phyloP scores from a whole-genome alignment of 2,797 vertebrate genomes.

The Eurystomus glaucurus region DNA sequence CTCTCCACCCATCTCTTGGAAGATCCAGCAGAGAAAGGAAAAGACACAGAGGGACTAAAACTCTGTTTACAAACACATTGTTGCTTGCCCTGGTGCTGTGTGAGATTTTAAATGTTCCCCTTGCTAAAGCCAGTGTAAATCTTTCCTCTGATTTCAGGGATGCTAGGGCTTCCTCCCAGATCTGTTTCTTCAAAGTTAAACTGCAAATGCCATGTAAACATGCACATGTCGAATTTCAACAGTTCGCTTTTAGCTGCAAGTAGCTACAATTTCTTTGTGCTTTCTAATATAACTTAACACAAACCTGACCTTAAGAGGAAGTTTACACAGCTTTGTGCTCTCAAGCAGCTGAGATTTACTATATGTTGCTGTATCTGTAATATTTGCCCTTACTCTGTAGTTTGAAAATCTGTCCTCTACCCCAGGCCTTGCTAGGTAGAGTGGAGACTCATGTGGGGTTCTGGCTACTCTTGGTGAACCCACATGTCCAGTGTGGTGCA shows the following conservation, averaged over 20 bases:
- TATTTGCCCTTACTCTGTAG: slow-evolving; percentile 37
- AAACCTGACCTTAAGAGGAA: slow-evolving; percentile 72
- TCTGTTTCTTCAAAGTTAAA: not conserved
- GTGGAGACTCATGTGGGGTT: not conserved
- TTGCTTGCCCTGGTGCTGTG: not conserved
- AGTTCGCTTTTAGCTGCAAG: slow-evolving; percentile 8
- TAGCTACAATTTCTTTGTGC: slow-evolving; percentile 40
- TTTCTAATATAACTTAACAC: slow-evolving; percentile 60
- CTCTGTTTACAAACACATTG: not conserved
- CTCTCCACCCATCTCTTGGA: not conserved
- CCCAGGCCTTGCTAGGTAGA: not conserved
- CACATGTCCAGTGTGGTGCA: not conserved
- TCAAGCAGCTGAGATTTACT: slow-evolving; percentile 51
- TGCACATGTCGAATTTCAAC: not conserved
- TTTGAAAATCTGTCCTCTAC: not conserved
- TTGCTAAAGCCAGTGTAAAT: not conserved
- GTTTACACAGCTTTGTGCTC: slow-evolving; percentile 70
- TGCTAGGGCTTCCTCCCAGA: not conserved
- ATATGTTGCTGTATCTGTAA: slow-evolving; percentile 39
- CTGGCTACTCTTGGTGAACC: not conserved
- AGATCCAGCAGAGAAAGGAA: not conserved
- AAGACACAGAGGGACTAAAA: not conserved
- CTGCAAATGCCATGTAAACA: not conserved
- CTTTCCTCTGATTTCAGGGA: not conserved
- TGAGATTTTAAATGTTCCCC: not conserved